Percentiles rank a stretch among this genome's conserved stretches.
phyloP scores from a whole-genome alignment of 2,888 invertebrate species.

The Beris chalybata region DNA sequence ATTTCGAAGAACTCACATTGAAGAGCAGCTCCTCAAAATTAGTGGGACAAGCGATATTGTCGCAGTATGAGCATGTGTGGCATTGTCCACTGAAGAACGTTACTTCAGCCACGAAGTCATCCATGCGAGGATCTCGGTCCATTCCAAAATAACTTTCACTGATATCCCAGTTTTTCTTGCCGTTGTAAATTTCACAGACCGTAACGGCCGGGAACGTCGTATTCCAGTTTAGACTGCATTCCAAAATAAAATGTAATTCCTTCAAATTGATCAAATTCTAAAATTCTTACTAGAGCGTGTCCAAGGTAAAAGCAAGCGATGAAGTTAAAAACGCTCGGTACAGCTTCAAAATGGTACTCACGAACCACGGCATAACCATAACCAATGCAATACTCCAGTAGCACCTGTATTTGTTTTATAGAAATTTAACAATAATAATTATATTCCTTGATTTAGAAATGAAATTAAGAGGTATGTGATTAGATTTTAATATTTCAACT shows the following conservation, averaged over 20 bases:
- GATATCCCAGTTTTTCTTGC: constrained; percentile 61
- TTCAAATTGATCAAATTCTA: neutral
- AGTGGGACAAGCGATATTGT: constrained; percentile 54
- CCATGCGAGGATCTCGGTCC: constrained; percentile 56
- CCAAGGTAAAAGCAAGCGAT: constrained; percentile 52
- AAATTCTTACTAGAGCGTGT: constrained; percentile 50
- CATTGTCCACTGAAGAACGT: constrained; percentile 64
- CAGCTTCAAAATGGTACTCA: constrained; percentile 45
- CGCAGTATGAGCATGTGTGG: constrained; percentile 59
- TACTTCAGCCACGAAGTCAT: constrained; percentile 62
- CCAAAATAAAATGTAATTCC: neutral
- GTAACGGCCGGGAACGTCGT: constrained; percentile 69
- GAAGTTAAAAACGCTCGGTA: constrained; percentile 47
- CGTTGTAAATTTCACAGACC: constrained; percentile 65
- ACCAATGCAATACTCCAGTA: constrained; percentile 21
- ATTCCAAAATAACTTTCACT: constrained; percentile 54
- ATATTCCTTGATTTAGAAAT: too few relatives aligned
- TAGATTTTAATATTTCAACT: too few relatives aligned
- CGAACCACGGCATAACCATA: constrained; percentile 45
- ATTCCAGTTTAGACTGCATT: constrained; percentile 60
- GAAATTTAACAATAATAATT: too few relatives aligned
- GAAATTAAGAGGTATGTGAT: too few relatives aligned
- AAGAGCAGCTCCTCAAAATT: constrained; percentile 56
- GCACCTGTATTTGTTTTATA: neutral
- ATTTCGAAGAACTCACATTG: constrained; percentile 11